Conservation (phyloP, 2,113 vertebrate genomes). For the Corythoichthys intestinalis region DNA sequence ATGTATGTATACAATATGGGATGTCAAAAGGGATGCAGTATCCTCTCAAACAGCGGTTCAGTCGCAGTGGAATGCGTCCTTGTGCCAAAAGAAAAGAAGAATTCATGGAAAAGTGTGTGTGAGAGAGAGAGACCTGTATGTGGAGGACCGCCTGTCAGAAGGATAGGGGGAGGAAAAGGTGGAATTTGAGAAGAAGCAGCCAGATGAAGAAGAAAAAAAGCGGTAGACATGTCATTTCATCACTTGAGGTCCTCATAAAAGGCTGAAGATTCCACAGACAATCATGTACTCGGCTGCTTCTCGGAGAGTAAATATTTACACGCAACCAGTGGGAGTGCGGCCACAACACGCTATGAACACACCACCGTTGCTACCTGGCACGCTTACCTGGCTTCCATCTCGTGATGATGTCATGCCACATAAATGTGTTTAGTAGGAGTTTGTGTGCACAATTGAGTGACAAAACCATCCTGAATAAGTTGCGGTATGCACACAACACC, state of each 20-base stretch:
- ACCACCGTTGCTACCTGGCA: neutral
- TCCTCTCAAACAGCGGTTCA: neutral
- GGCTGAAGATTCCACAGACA: neutral
- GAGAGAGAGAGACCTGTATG: neutral
- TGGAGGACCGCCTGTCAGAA: constrained; percentile 32
- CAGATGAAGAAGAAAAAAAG: constrained; percentile 9
- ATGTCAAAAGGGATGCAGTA: too few species aligned
- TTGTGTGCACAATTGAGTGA: neutral
- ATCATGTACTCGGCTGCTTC: neutral
- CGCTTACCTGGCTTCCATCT: constrained; percentile 13
- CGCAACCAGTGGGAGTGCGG: constrained; percentile 11
- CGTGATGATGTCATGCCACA: constrained; percentile 34
- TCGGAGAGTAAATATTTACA: constrained; percentile 43
- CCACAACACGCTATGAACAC: neutral
- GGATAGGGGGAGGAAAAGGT: constrained; percentile 26
- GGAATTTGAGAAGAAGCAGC: constrained; percentile 48
- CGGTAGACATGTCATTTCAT: constrained; percentile 21
- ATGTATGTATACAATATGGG: too few species aligned
- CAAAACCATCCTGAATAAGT: constrained; percentile 44
- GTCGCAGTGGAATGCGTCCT: constrained; percentile 1
- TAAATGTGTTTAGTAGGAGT: constrained; percentile 19
- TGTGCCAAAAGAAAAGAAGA: constrained; percentile 29
- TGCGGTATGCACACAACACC: neutral
- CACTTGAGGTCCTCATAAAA: neutral
- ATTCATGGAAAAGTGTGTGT: constrained; percentile 36